Evolutionary conservation across 2,113 vertebrate genomes (phyloP).

Genomic region (Emydura subglobosa): DNA sequence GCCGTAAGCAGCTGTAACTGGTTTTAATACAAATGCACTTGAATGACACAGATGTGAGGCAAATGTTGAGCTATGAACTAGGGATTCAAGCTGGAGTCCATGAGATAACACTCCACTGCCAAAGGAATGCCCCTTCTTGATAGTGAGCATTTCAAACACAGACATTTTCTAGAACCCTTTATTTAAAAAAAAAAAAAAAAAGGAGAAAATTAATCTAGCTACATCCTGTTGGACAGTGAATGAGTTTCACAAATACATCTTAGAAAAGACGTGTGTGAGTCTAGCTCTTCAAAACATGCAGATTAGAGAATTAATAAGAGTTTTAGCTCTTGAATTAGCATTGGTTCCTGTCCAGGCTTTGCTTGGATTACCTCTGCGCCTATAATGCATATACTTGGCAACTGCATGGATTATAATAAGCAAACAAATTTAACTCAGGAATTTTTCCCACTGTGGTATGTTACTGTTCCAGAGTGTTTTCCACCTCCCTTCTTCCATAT

Average conservation of each 20-base stretch:
- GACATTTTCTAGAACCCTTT: background rate
- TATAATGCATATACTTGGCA: background rate
- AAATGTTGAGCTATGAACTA: conserved; percentile 27
- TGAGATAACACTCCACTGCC: background rate
- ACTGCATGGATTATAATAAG: background rate
- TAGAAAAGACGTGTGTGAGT: rapidly evolving
- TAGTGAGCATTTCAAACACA: rapidly evolving
- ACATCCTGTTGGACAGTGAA: background rate
- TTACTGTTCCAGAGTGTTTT: background rate
- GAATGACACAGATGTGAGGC: conserved; percentile 25
- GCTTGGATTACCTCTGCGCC: background rate
- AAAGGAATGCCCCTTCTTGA: background rate
- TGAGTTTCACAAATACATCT: background rate
- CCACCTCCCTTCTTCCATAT: background rate
- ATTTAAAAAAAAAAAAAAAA: background rate
- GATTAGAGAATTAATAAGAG: background rate
- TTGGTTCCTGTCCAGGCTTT: conserved; percentile 4
- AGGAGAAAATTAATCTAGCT: background rate
- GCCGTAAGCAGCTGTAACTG: background rate
- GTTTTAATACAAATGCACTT: conserved; percentile 12
- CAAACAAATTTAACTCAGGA: background rate
- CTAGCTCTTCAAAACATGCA: background rate
- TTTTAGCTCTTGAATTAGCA: background rate
- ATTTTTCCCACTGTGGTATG: background rate
- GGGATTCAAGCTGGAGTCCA: background rate